These are phyloP conservation scores for Schmidtea mediterranea DNA, from an alignment of 1,140 invertebrate genomes.

Conservation along the genomic window DNA sequence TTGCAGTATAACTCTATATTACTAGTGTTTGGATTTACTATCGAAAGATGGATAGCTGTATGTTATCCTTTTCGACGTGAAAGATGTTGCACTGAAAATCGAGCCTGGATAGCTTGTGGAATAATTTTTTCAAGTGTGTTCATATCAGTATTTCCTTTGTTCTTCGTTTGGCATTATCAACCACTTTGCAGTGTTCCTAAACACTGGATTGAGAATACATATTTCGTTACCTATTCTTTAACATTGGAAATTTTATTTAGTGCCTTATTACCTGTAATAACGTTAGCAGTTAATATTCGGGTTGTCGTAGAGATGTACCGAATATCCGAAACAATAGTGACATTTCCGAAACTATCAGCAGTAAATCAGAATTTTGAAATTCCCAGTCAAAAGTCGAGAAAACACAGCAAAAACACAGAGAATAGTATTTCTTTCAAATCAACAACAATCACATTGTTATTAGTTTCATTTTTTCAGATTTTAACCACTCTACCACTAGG, in stretches of 20 bases:
- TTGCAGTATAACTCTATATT: constrained; percentile 21
- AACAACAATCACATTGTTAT: constrained; percentile 20
- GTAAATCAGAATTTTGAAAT: background rate
- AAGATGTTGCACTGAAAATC: constrained; percentile 39
- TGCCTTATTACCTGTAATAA: constrained; percentile 15
- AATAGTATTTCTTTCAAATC: constrained; percentile 10
- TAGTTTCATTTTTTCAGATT: constrained; percentile 24
- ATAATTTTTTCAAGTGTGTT: constrained; percentile 17
- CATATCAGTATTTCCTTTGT: constrained; percentile 30
- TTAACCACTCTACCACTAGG: constrained; percentile 22
- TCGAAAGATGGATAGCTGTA: constrained; percentile 77
- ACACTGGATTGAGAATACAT: constrained; percentile 20
- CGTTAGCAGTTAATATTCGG: constrained; percentile 19
- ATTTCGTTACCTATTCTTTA: constrained; percentile 7
- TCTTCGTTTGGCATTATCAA: constrained; percentile 72
- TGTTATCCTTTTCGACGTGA: constrained; percentile 55
- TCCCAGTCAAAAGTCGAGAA: background rate
- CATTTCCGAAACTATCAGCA: background rate
- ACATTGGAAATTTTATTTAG: constrained; percentile 17
- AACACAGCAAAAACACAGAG: background rate
- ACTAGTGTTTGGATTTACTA: constrained; percentile 44
- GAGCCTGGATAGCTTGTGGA: constrained; percentile 32
- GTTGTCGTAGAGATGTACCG: constrained; percentile 19
- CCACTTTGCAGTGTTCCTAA: constrained; percentile 73
- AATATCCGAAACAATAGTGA: constrained; percentile 7